A percentile compares a stretch with the other conserved stretches of the same genome.
These are phyloP conservation scores for Xanthia togata DNA, from an alignment of 2,888 invertebrate species.

Conservation along the genomic window DNA sequence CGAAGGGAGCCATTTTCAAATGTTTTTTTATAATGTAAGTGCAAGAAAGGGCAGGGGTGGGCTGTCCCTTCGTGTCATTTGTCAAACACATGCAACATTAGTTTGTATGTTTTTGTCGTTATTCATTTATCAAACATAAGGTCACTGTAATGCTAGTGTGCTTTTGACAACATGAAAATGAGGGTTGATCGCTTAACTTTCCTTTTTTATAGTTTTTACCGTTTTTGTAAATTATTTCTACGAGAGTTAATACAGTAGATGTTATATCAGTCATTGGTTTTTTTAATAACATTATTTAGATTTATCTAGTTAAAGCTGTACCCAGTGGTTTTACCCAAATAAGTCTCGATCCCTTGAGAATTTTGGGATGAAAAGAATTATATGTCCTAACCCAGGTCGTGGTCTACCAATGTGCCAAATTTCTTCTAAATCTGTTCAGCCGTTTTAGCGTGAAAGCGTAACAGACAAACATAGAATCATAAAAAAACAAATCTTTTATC, in stretches of 20 bases:
- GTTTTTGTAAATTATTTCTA: background rate
- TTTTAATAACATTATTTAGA: too few species aligned
- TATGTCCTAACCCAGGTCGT: too few species aligned
- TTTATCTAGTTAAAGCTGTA: too few species aligned
- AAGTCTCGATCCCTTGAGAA: too few species aligned
- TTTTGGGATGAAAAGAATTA: too few species aligned
- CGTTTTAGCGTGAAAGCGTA: too few species aligned
- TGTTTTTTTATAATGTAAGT: background rate
- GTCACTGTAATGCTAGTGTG: background rate
- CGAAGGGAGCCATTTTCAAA: background rate
- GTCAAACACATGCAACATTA: constrained; percentile 19
- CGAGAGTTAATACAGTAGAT: background rate
- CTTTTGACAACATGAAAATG: constrained; percentile 15
- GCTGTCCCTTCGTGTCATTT: background rate
- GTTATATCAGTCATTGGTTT: background rate
- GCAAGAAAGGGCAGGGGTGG: constrained; percentile 1
- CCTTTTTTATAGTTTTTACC: background rate
- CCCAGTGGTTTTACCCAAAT: too few species aligned
- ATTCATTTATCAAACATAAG: constrained; percentile 29
- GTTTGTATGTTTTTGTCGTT: constrained; percentile 18
- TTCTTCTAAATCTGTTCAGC: too few species aligned
- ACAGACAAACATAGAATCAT: too few species aligned
- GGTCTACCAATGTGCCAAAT: too few species aligned
- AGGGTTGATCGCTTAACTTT: background rate
- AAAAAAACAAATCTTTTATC: too few species aligned